phyloP scores from a whole-genome alignment of 2,797 vertebrate genomes.

The Pantherophis alleghaniensis region DNA sequence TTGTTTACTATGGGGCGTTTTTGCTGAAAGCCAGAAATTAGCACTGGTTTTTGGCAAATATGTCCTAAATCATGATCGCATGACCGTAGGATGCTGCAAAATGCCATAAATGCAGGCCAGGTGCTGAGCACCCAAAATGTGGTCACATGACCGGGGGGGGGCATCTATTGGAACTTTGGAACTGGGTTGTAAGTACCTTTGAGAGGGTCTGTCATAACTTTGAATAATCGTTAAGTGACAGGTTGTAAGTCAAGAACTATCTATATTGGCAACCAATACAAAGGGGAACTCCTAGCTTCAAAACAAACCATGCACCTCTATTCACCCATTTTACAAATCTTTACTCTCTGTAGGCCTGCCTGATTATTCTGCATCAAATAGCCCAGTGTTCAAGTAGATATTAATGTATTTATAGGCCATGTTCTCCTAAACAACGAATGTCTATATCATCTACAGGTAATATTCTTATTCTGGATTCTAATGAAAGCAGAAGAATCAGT shows the following conservation, averaged over 20 bases:
- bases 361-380: slow-evolving; percentile 66
- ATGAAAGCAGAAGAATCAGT: slow-evolving; percentile 69
- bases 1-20: neutral
- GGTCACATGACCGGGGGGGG: neutral
- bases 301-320: slow-evolving; percentile 20
- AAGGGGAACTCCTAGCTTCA: slow-evolving; percentile 15
- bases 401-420: slow-evolving; percentile 67
- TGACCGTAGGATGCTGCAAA: neutral
- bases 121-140: neutral
- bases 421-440: slow-evolving; percentile 60
- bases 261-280: slow-evolving; percentile 3
- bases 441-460: slow-evolving; percentile 65
- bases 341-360: slow-evolving; percentile 57
- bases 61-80: neutral
- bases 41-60: neutral
- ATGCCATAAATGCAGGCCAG: neutral
- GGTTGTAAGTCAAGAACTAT: neutral
- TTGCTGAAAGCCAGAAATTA: neutral
- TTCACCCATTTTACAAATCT: slow-evolving; percentile 33
- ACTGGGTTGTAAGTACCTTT: neutral
- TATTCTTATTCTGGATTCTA: slow-evolving; percentile 61
- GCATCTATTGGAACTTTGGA: neutral
- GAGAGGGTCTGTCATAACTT: neutral
- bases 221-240: neutral
- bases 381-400: slow-evolving; percentile 67